Percentiles rank a stretch among this genome's conserved stretches.
Conservation (phyloP, 2,797 vertebrate genomes). For the Hydrocynus forskahlii region DNA sequence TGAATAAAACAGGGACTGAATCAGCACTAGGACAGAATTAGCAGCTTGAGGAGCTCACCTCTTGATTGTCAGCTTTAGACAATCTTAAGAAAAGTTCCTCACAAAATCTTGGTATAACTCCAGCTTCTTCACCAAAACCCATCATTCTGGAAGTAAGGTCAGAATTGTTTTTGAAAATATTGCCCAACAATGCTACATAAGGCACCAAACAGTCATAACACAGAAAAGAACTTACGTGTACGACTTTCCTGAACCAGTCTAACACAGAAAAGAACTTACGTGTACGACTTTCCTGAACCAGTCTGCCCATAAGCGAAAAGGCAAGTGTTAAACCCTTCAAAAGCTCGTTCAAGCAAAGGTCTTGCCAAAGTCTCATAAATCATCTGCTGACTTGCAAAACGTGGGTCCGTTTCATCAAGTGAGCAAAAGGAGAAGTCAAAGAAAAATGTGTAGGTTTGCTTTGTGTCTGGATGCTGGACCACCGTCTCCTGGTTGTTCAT, state of each 20-base stretch:
- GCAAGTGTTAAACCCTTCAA: slow-evolving; percentile 94
- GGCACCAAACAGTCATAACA: background rate
- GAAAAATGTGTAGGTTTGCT: slow-evolving; percentile 83
- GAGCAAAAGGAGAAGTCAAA: slow-evolving; percentile 94
- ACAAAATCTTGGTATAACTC: slow-evolving; percentile 95
- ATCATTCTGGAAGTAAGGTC: slow-evolving; percentile 86
- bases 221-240: slow-evolving; percentile 88
- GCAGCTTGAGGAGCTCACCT: slow-evolving; percentile 71
- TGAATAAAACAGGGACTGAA: background rate
- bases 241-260: slow-evolving; percentile 97
- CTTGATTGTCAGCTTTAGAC: slow-evolving; percentile 73
- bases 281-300: slow-evolving; percentile 97
- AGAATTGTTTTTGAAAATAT: background rate
- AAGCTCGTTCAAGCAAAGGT: slow-evolving; percentile 88
- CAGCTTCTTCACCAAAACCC: slow-evolving; percentile 90
- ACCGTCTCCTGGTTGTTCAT: slow-evolving; percentile 82
- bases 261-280: slow-evolving; percentile 78
- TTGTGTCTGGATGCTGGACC: slow-evolving; percentile 84
- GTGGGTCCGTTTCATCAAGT: slow-evolving; percentile 76
- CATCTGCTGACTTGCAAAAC: slow-evolving; percentile 82
- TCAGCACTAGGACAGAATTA: background rate
- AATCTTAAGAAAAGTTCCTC: slow-evolving; percentile 87
- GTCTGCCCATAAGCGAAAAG: slow-evolving; percentile 97
- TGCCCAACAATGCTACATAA: background rate
- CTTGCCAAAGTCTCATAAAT: slow-evolving; percentile 85